Conservation (phyloP, 2,888 invertebrate genomes). For the Lasioglossum figueresi region DNA sequence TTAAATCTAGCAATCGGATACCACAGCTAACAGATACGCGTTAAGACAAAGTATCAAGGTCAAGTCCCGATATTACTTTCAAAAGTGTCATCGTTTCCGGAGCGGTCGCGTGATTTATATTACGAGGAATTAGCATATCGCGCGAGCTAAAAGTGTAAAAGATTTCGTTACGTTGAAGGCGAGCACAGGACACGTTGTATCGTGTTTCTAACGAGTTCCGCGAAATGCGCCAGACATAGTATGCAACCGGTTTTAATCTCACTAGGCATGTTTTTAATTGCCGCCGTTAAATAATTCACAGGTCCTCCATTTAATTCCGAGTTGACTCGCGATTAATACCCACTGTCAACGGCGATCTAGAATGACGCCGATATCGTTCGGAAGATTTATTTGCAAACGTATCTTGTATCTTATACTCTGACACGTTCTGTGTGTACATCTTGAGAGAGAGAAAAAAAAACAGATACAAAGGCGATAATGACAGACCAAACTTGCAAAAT, state of each 20-base stretch:
- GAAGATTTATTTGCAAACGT: background rate
- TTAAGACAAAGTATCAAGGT: slow-evolving; percentile 50
- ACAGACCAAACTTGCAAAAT: slow-evolving; percentile 44
- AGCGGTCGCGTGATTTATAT: slow-evolving; percentile 27
- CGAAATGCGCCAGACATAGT: slow-evolving; percentile 38
- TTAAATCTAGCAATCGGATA: slow-evolving; percentile 30
- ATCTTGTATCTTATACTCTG: background rate
- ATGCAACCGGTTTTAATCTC: slow-evolving; percentile 49
- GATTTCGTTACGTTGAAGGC: slow-evolving; percentile 46
- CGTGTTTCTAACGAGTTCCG: slow-evolving; percentile 45
- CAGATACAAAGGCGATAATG: background rate
- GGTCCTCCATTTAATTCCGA: slow-evolving; percentile 13
- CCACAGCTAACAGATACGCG: slow-evolving; percentile 29
- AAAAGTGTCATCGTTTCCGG: slow-evolving; percentile 33
- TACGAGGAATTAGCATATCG: slow-evolving; percentile 52
- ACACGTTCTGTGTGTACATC: background rate
- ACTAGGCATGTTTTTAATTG: slow-evolving; percentile 38
- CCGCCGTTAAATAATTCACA: slow-evolving; percentile 24
- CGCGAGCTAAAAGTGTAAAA: slow-evolving; percentile 24
- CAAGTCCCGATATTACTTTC: slow-evolving; percentile 25
- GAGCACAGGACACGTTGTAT: slow-evolving; percentile 28
- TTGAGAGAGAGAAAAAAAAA: background rate
- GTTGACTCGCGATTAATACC: slow-evolving; percentile 4
- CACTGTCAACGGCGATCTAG: background rate
- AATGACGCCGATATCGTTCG: background rate